phyloP scores from a whole-genome alignment of 2,888 invertebrate species.

The Prosopocoilus inquinatus region DNA sequence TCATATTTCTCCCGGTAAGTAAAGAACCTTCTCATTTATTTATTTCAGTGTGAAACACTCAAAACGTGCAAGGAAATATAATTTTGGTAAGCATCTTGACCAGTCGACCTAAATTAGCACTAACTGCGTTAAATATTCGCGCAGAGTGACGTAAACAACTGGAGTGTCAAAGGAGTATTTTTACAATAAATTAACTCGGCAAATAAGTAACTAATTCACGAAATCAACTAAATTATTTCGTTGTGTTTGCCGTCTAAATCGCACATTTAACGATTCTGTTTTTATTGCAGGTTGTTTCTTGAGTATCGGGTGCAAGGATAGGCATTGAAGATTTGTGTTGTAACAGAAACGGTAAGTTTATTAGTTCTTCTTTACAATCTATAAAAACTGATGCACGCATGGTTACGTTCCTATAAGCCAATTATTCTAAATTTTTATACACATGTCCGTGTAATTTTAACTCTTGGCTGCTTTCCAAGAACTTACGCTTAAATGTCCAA shows the following conservation, averaged over 20 bases:
- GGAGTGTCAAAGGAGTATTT: slow-evolving; percentile 16
- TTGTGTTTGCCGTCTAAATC: not conserved
- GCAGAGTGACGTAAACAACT: slow-evolving; percentile 42
- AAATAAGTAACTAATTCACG: not conserved
- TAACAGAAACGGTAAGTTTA: slow-evolving; percentile 40
- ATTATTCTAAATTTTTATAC: slow-evolving; percentile 20
- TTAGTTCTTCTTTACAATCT: not conserved
- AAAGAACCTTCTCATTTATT: slow-evolving; percentile 9
- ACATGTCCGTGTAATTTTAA: slow-evolving; percentile 43
- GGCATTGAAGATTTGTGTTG: slow-evolving; percentile 36
- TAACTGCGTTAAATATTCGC: not conserved
- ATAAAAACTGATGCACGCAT: slow-evolving; percentile 7
- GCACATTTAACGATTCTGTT: not conserved
- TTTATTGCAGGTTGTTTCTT: slow-evolving; percentile 18
- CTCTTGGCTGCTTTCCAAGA: slow-evolving; percentile 38
- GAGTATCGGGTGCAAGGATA: slow-evolving; percentile 27
- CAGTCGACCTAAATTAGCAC: not conserved
- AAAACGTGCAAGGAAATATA: not conserved
- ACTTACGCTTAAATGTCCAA: slow-evolving; percentile 19
- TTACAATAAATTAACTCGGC: not conserved
- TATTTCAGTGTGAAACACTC: not conserved
- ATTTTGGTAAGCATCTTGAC: not conserved
- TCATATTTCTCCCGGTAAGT: slow-evolving; percentile 47
- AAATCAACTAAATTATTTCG: not conserved
- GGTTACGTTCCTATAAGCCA: slow-evolving; percentile 13